Percentiles rank a stretch among this genome's conserved stretches.
Evolutionary conservation across 2,797 vertebrate genomes (phyloP).

Genomic region (Microctenopoma steveboyesi): DNA sequence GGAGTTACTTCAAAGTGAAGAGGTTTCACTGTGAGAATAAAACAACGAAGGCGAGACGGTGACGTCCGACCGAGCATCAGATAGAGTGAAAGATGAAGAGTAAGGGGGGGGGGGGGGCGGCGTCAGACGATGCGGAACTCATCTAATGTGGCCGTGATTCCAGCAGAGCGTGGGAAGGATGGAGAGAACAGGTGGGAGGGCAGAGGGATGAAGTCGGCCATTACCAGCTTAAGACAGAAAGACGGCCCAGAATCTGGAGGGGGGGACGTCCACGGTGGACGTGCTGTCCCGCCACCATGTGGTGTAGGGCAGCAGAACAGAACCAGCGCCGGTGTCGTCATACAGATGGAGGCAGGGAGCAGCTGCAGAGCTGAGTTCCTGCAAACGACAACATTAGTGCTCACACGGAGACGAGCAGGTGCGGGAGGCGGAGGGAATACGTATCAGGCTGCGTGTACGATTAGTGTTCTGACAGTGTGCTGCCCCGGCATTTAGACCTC

Average conservation of each 20-base stretch:
- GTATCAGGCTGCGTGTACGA: conserved; percentile 40
- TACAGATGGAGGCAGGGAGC: not conserved
- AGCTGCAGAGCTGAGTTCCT: conserved; percentile 7
- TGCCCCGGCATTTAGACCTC: conserved; percentile 51
- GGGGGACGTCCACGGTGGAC: too few relatives aligned
- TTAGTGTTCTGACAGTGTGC: conserved; percentile 51
- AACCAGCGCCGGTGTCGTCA: too few relatives aligned
- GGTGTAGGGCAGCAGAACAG: not conserved
- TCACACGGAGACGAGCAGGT: conserved; percentile 8
- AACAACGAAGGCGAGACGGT: not conserved
- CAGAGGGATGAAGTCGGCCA: conserved; percentile 15
- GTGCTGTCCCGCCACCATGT: not conserved
- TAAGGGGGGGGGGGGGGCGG: not conserved
- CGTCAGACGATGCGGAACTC: not conserved
- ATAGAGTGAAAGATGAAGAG: not conserved
- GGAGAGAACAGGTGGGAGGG: not conserved
- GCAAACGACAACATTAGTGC: conserved; percentile 25
- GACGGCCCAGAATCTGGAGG: too few relatives aligned
- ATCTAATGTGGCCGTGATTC: conserved; percentile 18
- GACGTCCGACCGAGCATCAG: not conserved
- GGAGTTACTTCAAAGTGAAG: not conserved
- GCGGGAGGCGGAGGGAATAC: conserved; percentile 39
- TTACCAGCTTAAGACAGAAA: too few relatives aligned
- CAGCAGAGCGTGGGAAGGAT: too few relatives aligned
- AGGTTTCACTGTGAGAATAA: not conserved